phyloP scores from a whole-genome alignment of 2,888 invertebrate genomes.

The Gandaritis pyraliata region DNA sequence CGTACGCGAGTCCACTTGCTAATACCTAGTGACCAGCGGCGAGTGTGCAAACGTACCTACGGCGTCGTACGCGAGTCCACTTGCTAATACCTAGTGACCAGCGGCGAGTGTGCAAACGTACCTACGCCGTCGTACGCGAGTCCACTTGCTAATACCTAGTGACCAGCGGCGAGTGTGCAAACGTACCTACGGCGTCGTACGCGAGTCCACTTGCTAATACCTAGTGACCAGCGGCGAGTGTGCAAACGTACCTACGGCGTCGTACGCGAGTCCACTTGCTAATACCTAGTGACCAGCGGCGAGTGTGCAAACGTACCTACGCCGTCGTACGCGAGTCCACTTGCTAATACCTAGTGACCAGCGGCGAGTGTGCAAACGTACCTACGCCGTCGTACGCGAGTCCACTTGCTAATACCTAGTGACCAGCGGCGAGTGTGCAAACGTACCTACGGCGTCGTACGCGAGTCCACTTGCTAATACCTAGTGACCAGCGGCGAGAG shows the following conservation, averaged over 20 bases:
- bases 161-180: too few relatives aligned
- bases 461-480: too few relatives aligned
- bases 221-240: too few relatives aligned
- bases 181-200: background rate
- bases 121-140: background rate
- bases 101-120: conserved; percentile 1
- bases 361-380: conserved; percentile 1
- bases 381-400: background rate
- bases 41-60: background rate
- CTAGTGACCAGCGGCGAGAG: too few relatives aligned
- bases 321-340: background rate
- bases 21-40: too few relatives aligned
- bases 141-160: too few relatives aligned
- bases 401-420: too few relatives aligned
- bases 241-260: background rate
- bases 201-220: too few relatives aligned
- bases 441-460: background rate
- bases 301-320: background rate
- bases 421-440: too few relatives aligned
- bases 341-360: too few relatives aligned
- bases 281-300: too few relatives aligned
- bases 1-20: background rate
- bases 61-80: background rate
- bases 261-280: background rate
- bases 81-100: too few relatives aligned